phyloP scores from a whole-genome alignment of 2,888 invertebrate genomes.

The Drosophila siamana region DNA sequence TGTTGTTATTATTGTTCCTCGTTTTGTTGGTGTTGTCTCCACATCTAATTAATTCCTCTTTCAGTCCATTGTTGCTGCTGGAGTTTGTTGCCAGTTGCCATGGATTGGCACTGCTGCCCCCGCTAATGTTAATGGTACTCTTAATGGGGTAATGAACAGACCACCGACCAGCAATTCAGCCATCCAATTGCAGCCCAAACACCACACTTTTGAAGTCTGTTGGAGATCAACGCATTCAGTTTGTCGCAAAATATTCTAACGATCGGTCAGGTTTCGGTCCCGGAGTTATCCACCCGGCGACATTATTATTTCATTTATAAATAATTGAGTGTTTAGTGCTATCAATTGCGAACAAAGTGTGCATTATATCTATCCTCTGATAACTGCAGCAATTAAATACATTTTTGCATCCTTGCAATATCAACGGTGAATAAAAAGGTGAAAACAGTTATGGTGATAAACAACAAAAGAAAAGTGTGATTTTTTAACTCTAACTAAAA shows the following conservation, averaged over 20 bases:
- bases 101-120: slow-evolving; percentile 59
- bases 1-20: slow-evolving; percentile 37
- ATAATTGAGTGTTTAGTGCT: slow-evolving; percentile 48
- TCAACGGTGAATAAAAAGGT: slow-evolving; percentile 11
- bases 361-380: slow-evolving; percentile 15
- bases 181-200: slow-evolving; percentile 53
- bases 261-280: slow-evolving; percentile 80
- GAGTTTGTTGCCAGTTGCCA: slow-evolving; percentile 62
- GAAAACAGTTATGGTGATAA: background rate
- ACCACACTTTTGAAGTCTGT: slow-evolving; percentile 41
- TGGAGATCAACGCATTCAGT: slow-evolving; percentile 71
- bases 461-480: background rate
- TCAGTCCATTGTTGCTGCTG: slow-evolving; percentile 68
- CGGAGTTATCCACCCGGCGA: slow-evolving; percentile 28
- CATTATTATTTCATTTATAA: slow-evolving; percentile 8
- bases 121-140: slow-evolving; percentile 68
- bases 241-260: slow-evolving; percentile 82
- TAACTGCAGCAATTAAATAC: slow-evolving; percentile 12
- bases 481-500: background rate
- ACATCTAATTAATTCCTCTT: slow-evolving; percentile 83
- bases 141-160: slow-evolving; percentile 57
- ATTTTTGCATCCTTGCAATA: slow-evolving; percentile 32
- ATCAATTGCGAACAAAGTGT: background rate
- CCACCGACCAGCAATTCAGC: slow-evolving; percentile 23
- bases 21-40: slow-evolving; percentile 70